Evolutionary conservation across 1,140 invertebrate genomes (phyloP).

Genomic region (Drosophila kurseongensis): DNA sequence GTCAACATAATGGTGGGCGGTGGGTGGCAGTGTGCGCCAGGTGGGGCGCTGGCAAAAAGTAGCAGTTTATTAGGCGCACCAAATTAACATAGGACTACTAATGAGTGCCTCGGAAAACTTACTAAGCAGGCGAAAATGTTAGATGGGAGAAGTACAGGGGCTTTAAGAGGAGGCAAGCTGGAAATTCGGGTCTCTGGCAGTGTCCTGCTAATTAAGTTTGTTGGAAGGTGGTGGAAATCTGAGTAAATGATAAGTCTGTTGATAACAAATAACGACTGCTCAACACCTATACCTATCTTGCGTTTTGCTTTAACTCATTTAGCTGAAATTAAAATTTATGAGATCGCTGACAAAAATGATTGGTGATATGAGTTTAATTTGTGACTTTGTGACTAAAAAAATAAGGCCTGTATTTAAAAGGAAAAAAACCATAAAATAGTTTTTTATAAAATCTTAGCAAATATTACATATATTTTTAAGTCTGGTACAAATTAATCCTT

Average conservation of each 20-base stretch:
- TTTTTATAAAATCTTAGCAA: no score
- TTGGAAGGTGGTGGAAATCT: not conserved
- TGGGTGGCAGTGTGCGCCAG: constrained; percentile 23
- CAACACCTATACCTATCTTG: not conserved
- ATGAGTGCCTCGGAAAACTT: constrained; percentile 56
- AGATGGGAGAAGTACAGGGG: no score
- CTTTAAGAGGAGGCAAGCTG: not conserved
- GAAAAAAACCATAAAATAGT: no score
- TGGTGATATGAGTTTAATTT: no score
- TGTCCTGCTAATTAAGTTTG: constrained; percentile 11
- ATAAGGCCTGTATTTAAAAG: no score
- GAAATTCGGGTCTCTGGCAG: not conserved
- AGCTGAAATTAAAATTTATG: no score
- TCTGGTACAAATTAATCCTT: no score
- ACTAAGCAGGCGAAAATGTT: constrained; percentile 6
- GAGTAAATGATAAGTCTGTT: not conserved
- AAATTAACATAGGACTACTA: constrained; percentile 79
- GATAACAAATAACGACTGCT: not conserved
- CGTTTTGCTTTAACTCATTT: not conserved
- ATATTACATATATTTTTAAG: no score
- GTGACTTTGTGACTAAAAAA: no score
- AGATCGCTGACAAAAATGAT: no score
- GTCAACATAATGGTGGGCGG: not conserved
- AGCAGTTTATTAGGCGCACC: constrained; percentile 82
- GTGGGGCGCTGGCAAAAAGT: constrained; percentile 55